These are phyloP conservation scores for Channa striata DNA, from an alignment of 2,797 vertebrate species.

Conservation along the genomic window DNA sequence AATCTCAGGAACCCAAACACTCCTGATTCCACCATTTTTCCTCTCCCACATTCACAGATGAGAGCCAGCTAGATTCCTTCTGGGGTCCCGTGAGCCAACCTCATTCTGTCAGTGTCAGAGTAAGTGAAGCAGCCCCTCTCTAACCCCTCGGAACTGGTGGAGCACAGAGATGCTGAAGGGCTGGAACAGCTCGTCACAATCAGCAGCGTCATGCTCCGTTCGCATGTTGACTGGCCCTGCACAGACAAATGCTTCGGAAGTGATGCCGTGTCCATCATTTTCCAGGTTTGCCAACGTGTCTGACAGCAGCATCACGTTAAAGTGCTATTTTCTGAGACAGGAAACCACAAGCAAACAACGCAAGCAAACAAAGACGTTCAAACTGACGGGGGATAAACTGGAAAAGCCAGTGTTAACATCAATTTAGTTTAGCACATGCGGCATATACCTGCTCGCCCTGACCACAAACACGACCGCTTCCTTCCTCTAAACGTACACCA, in stretches of 20 bases:
- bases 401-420: no score
- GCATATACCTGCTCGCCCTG: no score
- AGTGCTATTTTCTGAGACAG: not conserved
- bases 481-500: no score
- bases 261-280: not conserved
- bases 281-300: not conserved
- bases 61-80: slow-evolving; percentile 39
- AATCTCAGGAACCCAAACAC: not conserved
- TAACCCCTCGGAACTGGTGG: slow-evolving; percentile 30
- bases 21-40: not conserved
- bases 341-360: no score
- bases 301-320: not conserved
- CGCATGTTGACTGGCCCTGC: not conserved
- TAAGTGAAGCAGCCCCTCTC: slow-evolving; percentile 14
- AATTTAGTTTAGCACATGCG: no score
- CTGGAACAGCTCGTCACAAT: slow-evolving; percentile 42
- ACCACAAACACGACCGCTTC: no score
- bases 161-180: slow-evolving; percentile 6
- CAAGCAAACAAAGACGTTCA: no score
- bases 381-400: no score
- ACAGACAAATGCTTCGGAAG: slow-evolving; percentile 9
- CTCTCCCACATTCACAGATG: slow-evolving; percentile 23
- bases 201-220: slow-evolving; percentile 15
- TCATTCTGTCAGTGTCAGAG: slow-evolving; percentile 70
- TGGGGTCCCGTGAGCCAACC: slow-evolving; percentile 51